Evolutionary conservation across 2,797 vertebrate genomes (phyloP).

Genomic region (Thalassophryne amazonica): DNA sequence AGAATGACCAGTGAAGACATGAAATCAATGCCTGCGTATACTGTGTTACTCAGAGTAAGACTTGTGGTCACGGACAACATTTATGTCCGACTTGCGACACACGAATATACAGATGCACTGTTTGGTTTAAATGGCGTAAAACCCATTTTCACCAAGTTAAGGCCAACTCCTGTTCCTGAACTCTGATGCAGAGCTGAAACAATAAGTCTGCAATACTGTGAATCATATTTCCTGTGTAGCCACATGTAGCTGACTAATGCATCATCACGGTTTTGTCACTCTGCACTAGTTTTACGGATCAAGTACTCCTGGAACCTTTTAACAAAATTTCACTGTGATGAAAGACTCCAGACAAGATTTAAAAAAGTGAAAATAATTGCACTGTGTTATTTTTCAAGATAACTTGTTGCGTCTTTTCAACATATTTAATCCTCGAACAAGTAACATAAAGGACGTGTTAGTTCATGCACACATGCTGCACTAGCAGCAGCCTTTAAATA

Average conservation of each 20-base stretch:
- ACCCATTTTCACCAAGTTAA: not conserved
- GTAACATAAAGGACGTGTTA: no score
- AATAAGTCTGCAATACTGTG: not conserved
- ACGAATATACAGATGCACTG: no score
- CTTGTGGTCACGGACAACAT: not conserved
- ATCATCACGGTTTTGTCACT: not conserved
- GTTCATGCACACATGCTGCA: no score
- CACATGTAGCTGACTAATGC: not conserved
- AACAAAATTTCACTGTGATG: no score
- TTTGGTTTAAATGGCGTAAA: not conserved
- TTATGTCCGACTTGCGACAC: not conserved
- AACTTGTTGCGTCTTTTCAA: no score
- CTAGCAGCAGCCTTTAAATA: no score
- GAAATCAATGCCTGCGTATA: not conserved
- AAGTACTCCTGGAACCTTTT: not conserved
- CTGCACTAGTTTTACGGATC: not conserved
- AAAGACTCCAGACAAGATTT: no score
- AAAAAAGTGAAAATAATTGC: not conserved
- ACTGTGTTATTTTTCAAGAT: not conserved
- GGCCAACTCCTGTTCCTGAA: not conserved
- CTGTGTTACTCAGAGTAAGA: not conserved
- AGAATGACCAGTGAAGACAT: not conserved
- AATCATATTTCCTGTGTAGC: conserved; percentile 9
- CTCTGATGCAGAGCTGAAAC: not conserved
- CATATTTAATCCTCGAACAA: no score